These are phyloP conservation scores for Papilio gigon DNA, from an alignment of 2,888 invertebrate species.

Conservation along the genomic window DNA sequence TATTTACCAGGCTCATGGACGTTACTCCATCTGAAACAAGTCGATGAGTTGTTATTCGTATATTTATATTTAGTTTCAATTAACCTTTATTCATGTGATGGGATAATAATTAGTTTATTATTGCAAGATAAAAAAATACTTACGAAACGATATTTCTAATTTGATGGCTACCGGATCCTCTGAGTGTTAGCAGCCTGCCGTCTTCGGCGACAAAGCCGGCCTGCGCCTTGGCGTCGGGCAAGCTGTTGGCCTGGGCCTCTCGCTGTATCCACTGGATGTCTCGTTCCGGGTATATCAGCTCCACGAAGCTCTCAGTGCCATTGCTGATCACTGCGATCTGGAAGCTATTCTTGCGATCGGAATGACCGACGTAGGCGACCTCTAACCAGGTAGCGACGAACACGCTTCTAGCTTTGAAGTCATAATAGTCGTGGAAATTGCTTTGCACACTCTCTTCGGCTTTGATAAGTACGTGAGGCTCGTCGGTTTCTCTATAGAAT, in stretches of 20 bases:
- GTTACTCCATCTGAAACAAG: constrained; percentile 90
- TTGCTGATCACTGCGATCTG: constrained; percentile 87
- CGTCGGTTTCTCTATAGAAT: constrained; percentile 87
- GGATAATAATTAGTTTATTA: no score
- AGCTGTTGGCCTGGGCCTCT: constrained; percentile 86
- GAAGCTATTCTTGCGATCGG: constrained; percentile 93
- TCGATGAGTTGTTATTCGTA: constrained; percentile 6
- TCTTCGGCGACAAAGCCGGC: constrained; percentile 95
- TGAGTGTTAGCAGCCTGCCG: constrained; percentile 87
- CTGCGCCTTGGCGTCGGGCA: constrained; percentile 95
- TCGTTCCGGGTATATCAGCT: constrained; percentile 92
- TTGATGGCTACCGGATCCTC: constrained; percentile 96
- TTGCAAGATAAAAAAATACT: constrained; percentile 53
- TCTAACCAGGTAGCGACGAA: constrained; percentile 96
- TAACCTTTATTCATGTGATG: no score
- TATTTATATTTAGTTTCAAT: no score
- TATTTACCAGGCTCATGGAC: constrained; percentile 92
- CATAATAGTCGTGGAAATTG: constrained; percentile 86
- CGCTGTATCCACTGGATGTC: constrained; percentile 97
- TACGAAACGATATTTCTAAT: constrained; percentile 90
- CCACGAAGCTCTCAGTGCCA: constrained; percentile 90
- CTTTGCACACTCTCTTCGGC: constrained; percentile 87
- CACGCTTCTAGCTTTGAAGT: constrained; percentile 89
- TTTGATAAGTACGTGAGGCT: constrained; percentile 83
- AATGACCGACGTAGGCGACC: constrained; percentile 89